Conservation (phyloP, 1,140 invertebrate species). For the Trachymyrmex cornetzi region DNA sequence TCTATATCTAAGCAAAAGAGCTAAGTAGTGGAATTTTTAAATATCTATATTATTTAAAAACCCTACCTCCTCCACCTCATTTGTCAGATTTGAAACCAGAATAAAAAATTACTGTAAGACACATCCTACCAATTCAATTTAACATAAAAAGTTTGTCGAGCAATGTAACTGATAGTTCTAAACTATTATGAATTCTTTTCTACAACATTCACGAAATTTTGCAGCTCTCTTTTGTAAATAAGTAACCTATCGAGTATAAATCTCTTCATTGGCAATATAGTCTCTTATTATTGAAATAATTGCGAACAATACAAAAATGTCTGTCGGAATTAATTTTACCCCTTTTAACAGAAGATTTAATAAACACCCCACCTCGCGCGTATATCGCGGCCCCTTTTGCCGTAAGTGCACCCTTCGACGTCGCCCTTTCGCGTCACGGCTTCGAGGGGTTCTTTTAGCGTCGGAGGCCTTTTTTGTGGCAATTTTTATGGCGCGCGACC, state of each 20-base stretch:
- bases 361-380: conserved; percentile 67
- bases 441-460: conserved; percentile 54
- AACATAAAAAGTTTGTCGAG: too few relatives aligned
- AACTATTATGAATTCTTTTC: not conserved
- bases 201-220: not conserved
- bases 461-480: conserved; percentile 32
- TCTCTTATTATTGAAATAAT: conserved; percentile 18
- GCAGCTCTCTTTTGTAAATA: conserved; percentile 42
- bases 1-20: too few relatives aligned
- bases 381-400: conserved; percentile 68
- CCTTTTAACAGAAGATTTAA: conserved; percentile 77
- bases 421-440: conserved; percentile 48
- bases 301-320: conserved; percentile 64
- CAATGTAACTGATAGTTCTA: not conserved
- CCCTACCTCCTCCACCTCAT: too few relatives aligned
- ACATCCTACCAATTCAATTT: too few relatives aligned
- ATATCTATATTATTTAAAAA: too few relatives aligned
- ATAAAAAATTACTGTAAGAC: too few relatives aligned
- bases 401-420: conserved; percentile 51
- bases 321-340: conserved; percentile 72
- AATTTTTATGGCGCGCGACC: conserved; percentile 61
- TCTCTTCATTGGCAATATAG: conserved; percentile 39
- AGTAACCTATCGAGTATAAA: conserved; percentile 14
- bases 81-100: too few relatives aligned
- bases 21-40: too few relatives aligned